Base-by-base conservation (phyloP, 2,113 vertebrate species). In the Lanius collurio region DNA sequence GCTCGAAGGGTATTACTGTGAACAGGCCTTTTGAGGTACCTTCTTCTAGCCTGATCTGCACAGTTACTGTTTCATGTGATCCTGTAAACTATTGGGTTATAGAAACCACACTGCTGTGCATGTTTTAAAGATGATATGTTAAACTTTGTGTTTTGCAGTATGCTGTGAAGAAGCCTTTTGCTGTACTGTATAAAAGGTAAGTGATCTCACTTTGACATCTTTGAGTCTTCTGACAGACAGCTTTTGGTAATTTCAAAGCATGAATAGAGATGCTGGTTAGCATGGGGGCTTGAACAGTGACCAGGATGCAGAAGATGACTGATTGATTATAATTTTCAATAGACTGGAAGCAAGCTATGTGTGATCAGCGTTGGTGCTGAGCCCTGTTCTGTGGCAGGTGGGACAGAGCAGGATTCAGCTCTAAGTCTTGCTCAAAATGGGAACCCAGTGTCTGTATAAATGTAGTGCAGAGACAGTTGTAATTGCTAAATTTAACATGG, bases 161-260 rank as follows among this genome's bases (percentile, higher is more conserved):
- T 97, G 98, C 99, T 31, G 90, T 99, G 96, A 99, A 99, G 97
- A 99, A 99, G 77, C 99, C 99, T 10, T 98, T 98, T 87, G 98
- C 99, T 26, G 97, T 99, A 21, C 93, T 99, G 8, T 99, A 99
- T 97, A 99, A 99, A 95, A 99, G 98, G 99, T 99, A 98, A 98
- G 99, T 56, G 44, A 20, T 98, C 26, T 59, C 14, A 5, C 42
- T 96, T 93, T 93, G 64, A 24, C 11, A 7, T 21, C 37, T 68
- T 64, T 35, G 18, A 37, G 11, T 82, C 33, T 89, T 70, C 49
- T 67, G 53, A 50, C 37, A 23, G 41, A 16, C 20, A 30, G 63
- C 14, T 15, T 52, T 71, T 56, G 44, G 22, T 55, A 37, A 23
- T 69, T 92, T 73, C 69, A 23, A 42, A 17, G 14, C 11, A 5